Conservation (phyloP, 1,140 invertebrate species). For the Philopotamus ludificatus region DNA sequence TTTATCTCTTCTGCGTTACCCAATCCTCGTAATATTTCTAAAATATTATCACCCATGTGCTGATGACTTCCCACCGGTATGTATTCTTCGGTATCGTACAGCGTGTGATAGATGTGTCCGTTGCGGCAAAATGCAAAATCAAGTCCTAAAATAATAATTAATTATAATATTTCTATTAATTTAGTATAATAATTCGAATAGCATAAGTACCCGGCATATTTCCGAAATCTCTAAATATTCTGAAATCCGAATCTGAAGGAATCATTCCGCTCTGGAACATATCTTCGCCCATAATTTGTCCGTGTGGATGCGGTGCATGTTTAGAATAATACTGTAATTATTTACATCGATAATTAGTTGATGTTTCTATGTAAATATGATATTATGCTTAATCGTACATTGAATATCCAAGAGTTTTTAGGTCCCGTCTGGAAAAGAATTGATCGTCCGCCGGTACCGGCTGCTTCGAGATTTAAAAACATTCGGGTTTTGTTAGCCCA, state of each 20-base stretch:
- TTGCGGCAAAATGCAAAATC: slow-evolving; percentile 75
- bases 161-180: neutral
- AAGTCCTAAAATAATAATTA: slow-evolving; percentile 56
- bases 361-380: slow-evolving; percentile 14
- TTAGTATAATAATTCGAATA: neutral
- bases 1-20: slow-evolving; percentile 50
- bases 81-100: slow-evolving; percentile 63
- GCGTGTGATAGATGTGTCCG: slow-evolving; percentile 78
- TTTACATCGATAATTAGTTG: slow-evolving; percentile 14
- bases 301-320: slow-evolving; percentile 62
- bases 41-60: slow-evolving; percentile 62
- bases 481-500: slow-evolving; percentile 66
- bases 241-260: slow-evolving; percentile 78
- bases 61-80: slow-evolving; percentile 67
- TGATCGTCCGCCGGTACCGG: slow-evolving; percentile 73
- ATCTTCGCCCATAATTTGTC: slow-evolving; percentile 69
- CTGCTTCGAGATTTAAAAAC: slow-evolving; percentile 76
- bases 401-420: slow-evolving; percentile 61
- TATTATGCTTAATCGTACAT: slow-evolving; percentile 44
- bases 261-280: slow-evolving; percentile 72
- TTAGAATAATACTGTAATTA: slow-evolving; percentile 59
- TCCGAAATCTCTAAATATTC: slow-evolving; percentile 72
- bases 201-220: slow-evolving; percentile 49
- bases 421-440: slow-evolving; percentile 71
- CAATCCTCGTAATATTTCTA: slow-evolving; percentile 56